Conservation (phyloP, 1,140 invertebrate species). For the Thaumatotibia leucotreta region DNA sequence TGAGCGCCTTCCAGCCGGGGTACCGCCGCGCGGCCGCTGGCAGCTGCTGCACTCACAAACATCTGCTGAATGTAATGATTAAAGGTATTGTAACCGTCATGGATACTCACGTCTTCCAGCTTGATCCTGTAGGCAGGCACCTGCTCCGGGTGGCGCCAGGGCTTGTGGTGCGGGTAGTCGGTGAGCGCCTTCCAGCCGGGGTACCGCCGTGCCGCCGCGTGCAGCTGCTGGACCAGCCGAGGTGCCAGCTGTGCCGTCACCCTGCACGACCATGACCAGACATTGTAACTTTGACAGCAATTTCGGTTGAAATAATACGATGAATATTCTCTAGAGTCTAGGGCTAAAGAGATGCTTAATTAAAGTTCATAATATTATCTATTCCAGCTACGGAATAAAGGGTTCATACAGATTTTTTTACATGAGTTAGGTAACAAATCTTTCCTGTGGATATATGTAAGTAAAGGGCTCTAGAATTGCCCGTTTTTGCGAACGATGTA, state of each 20-base stretch:
- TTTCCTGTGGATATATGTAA: too few species aligned
- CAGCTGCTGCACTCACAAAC: background rate
- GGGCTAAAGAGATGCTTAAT: too few species aligned
- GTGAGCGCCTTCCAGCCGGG: constrained; percentile 85
- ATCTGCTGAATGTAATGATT: background rate
- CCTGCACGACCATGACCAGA: constrained; percentile 63
- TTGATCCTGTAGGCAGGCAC: constrained; percentile 82
- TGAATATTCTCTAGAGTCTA: too few species aligned
- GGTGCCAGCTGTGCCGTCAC: constrained; percentile 92
- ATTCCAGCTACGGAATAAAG: too few species aligned
- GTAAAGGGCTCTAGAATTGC: too few species aligned
- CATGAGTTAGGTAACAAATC: too few species aligned
- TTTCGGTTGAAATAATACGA: too few species aligned
- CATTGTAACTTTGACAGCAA: too few species aligned
- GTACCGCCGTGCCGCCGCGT: constrained; percentile 88
- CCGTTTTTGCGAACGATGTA: too few species aligned
- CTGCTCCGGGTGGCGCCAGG: constrained; percentile 92
- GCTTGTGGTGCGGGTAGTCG: constrained; percentile 86
- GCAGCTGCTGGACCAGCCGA: constrained; percentile 87
- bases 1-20: constrained; percentile 84
- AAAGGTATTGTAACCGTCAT: background rate
- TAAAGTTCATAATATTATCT: too few species aligned
- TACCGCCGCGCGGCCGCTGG: constrained; percentile 77
- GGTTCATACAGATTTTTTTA: too few species aligned
- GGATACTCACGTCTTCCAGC: constrained; percentile 80